A percentile compares a stretch with the other conserved stretches of the same genome.
Evolutionary conservation across 1,140 invertebrate genomes (phyloP).

Genomic region (Tigriopus japonicus): DNA sequence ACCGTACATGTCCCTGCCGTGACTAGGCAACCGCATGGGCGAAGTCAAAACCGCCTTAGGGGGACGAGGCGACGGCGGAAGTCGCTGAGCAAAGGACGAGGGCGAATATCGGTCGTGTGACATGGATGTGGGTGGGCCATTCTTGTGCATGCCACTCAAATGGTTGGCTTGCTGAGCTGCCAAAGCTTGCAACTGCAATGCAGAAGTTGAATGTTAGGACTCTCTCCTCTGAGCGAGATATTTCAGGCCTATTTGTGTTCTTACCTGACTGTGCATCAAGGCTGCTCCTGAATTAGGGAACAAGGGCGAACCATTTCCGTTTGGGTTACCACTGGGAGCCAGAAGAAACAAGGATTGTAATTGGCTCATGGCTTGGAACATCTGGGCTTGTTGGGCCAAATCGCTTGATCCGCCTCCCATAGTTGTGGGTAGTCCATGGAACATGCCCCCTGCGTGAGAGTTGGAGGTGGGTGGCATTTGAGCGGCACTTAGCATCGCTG

Average conservation of each 20-base stretch:
- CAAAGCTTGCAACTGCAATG: conserved; percentile 12
- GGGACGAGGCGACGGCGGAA: not conserved
- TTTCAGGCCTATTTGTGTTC: not conserved
- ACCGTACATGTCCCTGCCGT: not conserved
- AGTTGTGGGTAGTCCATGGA: too few species aligned
- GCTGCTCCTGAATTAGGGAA: not conserved
- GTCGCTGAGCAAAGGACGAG: not conserved
- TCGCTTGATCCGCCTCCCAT: not conserved
- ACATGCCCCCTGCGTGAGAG: not conserved
- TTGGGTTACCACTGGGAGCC: not conserved
- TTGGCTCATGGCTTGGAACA: not conserved
- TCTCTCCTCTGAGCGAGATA: not conserved
- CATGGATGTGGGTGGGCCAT: not conserved
- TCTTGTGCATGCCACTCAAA: not conserved
- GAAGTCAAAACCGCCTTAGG: not conserved
- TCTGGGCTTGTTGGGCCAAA: conserved; percentile 1
- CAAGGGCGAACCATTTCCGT: not conserved
- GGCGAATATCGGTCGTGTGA: not conserved
- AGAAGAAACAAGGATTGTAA: not conserved
- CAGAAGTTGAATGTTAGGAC: not conserved
- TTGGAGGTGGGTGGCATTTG: not conserved
- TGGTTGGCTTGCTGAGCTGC: not conserved
- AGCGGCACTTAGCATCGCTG: not conserved
- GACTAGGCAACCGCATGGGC: not conserved
- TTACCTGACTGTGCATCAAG: not conserved